Evolutionary conservation across 2,797 vertebrate genomes (phyloP).

Genomic region (Rhabdophis nuchalis): DNA sequence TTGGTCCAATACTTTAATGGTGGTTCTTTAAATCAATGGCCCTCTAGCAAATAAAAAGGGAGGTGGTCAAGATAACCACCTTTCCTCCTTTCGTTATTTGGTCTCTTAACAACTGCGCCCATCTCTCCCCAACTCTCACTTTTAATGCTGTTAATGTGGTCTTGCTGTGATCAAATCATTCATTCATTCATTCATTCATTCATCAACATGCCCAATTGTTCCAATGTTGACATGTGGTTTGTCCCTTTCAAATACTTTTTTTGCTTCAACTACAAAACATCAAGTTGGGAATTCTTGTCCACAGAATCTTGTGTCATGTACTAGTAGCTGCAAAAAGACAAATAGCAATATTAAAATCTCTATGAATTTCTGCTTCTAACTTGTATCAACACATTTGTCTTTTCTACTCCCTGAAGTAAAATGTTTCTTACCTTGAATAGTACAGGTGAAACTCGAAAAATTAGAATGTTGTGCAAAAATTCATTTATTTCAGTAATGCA

Average conservation of each 20-base stretch:
- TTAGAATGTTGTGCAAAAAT: no score
- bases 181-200: no score
- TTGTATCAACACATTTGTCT: not conserved
- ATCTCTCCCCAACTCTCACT: conserved; percentile 64
- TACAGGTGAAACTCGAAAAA: no score
- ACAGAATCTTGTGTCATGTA: not conserved
- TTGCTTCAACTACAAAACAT: conserved; percentile 79
- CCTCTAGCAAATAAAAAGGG: not conserved
- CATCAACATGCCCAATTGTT: conserved; percentile 89
- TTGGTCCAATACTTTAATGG: no score
- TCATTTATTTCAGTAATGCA: no score
- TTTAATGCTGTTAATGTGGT: conserved; percentile 92
- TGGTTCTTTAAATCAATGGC: not conserved
- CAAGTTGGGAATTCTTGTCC: conserved; percentile 66
- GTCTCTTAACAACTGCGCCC: not conserved
- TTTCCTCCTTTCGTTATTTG: not conserved
- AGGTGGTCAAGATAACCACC: no score
- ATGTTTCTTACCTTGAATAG: conserved; percentile 18
- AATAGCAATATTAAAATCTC: not conserved
- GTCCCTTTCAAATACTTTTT: conserved; percentile 80
- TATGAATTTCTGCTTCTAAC: not conserved
- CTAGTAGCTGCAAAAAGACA: not conserved
- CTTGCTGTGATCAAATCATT: conserved; percentile 92
- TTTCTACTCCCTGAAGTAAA: no score
- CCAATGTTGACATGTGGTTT: conserved; percentile 89